Evolutionary conservation across 2,113 vertebrate genomes (phyloP), one percentile per base, ranked within the genome.

Genomic region (Centropus bengalensis): DNA sequence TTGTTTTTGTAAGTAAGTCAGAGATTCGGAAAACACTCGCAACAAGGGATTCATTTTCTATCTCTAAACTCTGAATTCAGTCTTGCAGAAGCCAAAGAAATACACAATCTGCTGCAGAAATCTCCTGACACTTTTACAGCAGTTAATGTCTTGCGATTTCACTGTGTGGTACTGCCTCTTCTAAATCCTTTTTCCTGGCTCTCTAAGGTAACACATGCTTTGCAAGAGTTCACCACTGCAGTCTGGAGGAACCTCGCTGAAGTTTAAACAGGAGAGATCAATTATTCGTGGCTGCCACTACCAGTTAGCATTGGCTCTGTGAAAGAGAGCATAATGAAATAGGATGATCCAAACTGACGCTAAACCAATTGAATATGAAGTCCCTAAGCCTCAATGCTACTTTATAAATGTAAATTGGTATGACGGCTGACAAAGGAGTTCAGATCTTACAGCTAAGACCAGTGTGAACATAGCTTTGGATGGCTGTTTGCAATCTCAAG

Each of bases 361-460:
- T 33, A 67, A 91, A 74, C 82, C 90, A 74, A 81, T 74, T 24
- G 42, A 54, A 85, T 54, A 77, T 74, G 82, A 95, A 83, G 42
- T 88, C 68, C 52, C 79, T 83, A 84, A 90, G 92, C 42, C 88
- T 30, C 74, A 85, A 55, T 14, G 26, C 36, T 54, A 15, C 63
- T 76, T 58, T 83, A 59, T 47, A 77, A 74, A 60, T 74, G 76
- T n/a, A 63, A 93, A 83, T 83, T 74, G 64, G 32, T 88, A 56
- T 59, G 75, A 94, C 2, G 23, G 68, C 88, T 93, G 94, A 70
- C 90, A 91, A 77, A 81, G 79, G 55, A 67, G 54, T 28, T 93
- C 79, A 80, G 68, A 67, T 76, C 24, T 42, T 33, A 67, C 26
- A 42, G 67, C 79, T 95, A 45, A 62, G 70, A 33, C 52, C 68